phyloP scores from a whole-genome alignment of 2,797 vertebrate genomes.

The Lagocephalus sceleratus region DNA sequence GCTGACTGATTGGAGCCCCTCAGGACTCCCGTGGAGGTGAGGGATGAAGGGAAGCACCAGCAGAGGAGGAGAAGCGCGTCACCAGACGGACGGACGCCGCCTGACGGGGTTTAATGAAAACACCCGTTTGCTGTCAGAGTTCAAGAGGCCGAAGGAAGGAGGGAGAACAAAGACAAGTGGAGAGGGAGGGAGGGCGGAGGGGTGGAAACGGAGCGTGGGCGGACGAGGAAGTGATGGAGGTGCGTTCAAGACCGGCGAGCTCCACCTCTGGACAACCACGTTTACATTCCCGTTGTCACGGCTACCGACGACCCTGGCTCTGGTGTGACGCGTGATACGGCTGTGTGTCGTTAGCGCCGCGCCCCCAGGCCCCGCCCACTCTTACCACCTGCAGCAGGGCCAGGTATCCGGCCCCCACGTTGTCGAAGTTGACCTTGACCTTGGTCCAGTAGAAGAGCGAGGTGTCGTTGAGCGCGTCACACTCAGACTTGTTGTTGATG shows the following conservation, averaged over 20 bases:
- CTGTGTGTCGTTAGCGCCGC: background rate
- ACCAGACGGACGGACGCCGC: no score
- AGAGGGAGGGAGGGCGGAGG: constrained; percentile 21
- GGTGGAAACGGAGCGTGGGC: constrained; percentile 2
- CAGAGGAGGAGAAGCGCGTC: background rate
- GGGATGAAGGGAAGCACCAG: background rate
- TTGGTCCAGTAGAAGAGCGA: constrained; percentile 89
- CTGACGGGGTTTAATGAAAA: no score
- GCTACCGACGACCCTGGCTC: no score
- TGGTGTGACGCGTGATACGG: no score
- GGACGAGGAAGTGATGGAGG: no score
- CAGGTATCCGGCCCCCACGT: constrained; percentile 93
- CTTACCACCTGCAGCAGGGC: constrained; percentile 97
- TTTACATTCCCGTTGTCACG: no score
- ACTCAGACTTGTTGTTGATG: constrained; percentile 89
- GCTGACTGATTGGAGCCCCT: constrained; percentile 74
- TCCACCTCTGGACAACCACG: no score
- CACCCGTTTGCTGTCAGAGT: no score
- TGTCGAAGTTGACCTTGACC: constrained; percentile 98
- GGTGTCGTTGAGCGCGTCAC: constrained; percentile 79
- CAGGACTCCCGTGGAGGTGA: constrained; percentile 51
- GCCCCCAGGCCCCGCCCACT: background rate
- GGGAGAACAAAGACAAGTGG: constrained; percentile 32
- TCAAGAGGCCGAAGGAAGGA: background rate
- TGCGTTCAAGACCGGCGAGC: background rate